A percentile compares a stretch with the other conserved stretches of the same genome.
These are phyloP conservation scores for Apoda limacodes DNA, from an alignment of 2,888 invertebrate genomes.

Conservation along the genomic window DNA sequence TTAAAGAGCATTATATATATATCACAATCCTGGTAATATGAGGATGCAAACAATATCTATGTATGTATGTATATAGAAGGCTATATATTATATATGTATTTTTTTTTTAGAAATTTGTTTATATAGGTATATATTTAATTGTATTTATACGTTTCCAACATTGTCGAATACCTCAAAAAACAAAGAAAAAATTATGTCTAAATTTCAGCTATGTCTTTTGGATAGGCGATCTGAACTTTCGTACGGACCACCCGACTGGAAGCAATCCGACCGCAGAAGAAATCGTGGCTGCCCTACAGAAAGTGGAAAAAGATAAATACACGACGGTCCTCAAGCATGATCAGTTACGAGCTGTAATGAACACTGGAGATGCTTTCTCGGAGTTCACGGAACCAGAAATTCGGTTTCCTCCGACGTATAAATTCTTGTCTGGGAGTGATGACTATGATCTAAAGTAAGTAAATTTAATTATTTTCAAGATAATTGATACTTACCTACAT, in stretches of 20 bases:
- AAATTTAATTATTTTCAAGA: too few species aligned
- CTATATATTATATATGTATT: too few species aligned
- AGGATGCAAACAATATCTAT: too few species aligned
- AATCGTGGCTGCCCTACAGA: slow-evolving; percentile 73
- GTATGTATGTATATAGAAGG: too few species aligned
- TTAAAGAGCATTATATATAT: too few species aligned
- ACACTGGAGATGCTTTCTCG: slow-evolving; percentile 83
- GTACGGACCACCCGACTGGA: slow-evolving; percentile 75
- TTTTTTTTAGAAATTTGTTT: too few species aligned
- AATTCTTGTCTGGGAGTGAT: slow-evolving; percentile 80
- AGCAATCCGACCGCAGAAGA: slow-evolving; percentile 73
- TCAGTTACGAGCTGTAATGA: slow-evolving; percentile 79
- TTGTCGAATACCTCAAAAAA: not conserved
- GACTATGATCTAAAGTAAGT: slow-evolving; percentile 84
- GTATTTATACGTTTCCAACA: too few species aligned
- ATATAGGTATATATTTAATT: too few species aligned
- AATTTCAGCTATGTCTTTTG: slow-evolving; percentile 85
- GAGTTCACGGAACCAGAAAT: slow-evolving; percentile 81
- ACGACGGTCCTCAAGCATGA: slow-evolving; percentile 78
- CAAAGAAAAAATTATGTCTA: too few species aligned
- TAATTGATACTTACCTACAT: too few species aligned
- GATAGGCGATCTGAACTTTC: slow-evolving; percentile 93
- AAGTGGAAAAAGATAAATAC: slow-evolving; percentile 75
- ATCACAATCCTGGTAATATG: too few species aligned
- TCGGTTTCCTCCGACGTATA: slow-evolving; percentile 89